Evolutionary conservation across 2,888 invertebrate genomes (phyloP), one percentile per base, ranked within the genome.

Genomic region (Agrochola lychnidis): DNA sequence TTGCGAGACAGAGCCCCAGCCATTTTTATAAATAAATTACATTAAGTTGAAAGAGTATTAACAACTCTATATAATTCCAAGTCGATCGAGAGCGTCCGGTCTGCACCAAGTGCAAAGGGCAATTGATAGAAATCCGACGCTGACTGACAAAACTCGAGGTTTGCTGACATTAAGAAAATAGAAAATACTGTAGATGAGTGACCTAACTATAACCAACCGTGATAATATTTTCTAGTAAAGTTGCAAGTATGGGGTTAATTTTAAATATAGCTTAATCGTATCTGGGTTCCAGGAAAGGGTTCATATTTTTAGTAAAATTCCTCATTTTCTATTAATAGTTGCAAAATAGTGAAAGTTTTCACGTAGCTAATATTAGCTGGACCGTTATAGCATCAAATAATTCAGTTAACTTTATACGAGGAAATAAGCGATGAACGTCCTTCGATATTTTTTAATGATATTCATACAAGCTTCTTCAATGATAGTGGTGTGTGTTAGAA

Each of bases 241-340:
- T 40, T 45, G 4, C 45, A n/a, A 56, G 4, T 10, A 40, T 57
- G 59, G 1, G 25, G 16, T 48, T 22, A 36, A 0, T 12, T 25
- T 48, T 57, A 57, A 56, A n/a, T 40, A 72, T 59, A 72, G 25
- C 30, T 3, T 40, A 25, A 51, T 57, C 48, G 48, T 51, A 64
- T 64, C 25, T 22, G 22, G 16, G 12, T 42, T 30, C 42, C 61
- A 30, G 48, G 45, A 25, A 59, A 6, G 2, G 19, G n/a, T 4
- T 9, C 0, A 16, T 22, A 53, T n/a, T 53, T 53, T 45, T 10
- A 16, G 30, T 19, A 30, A 53, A 40, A 75, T 4, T 12, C 1
- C 3, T 5, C 5, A 45, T n/a, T 12, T 56, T 71, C 53, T 73
- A 71, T 56, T 9, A n/a, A n/a, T 71, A 71, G n/a, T 12, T 45